A percentile compares a stretch with the other conserved stretches of the same genome.
These are phyloP conservation scores for Crossaster papposus DNA, from an alignment of 53 echinoderm and acorn worm species.

Conservation along the genomic window DNA sequence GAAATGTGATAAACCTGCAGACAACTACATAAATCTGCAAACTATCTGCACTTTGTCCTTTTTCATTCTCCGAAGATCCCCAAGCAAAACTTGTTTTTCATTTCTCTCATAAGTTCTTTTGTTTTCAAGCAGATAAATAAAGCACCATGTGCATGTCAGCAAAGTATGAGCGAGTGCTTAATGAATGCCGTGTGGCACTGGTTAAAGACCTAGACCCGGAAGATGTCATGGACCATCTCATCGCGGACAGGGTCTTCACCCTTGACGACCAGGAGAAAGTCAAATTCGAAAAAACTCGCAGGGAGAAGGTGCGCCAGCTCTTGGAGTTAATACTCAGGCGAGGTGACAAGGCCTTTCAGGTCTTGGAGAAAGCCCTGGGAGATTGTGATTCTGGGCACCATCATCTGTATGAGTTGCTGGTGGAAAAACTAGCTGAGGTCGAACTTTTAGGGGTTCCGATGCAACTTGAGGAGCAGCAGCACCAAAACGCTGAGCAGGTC, in stretches of 20 bases:
- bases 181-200: neutral
- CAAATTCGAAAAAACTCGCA: neutral
- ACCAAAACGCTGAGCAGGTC: neutral
- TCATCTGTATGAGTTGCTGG: conserved; percentile 18
- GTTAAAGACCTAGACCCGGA: conserved; percentile 21
- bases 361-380: conserved; percentile 20
- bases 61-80: too few relatives aligned
- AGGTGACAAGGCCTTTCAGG: conserved; percentile 2
- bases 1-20: too few relatives aligned
- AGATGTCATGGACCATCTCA: conserved; percentile 45
- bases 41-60: too few relatives aligned
- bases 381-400: conserved; percentile 25
- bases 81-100: too few relatives aligned
- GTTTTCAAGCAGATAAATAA: too few relatives aligned
- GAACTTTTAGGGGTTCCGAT: neutral
- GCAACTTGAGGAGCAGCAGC: neutral
- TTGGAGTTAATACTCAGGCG: conserved; percentile 32
- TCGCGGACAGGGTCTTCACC: neutral
- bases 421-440: neutral
- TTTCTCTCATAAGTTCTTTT: neutral
- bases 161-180: neutral
- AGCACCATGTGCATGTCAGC: neutral
- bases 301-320: conserved; percentile 10
- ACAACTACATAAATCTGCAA: too few relatives aligned
- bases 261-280: conserved; percentile 15